Base-by-base conservation (phyloP, 1,140 invertebrate genomes). In the Pomacea maculata region DNA sequence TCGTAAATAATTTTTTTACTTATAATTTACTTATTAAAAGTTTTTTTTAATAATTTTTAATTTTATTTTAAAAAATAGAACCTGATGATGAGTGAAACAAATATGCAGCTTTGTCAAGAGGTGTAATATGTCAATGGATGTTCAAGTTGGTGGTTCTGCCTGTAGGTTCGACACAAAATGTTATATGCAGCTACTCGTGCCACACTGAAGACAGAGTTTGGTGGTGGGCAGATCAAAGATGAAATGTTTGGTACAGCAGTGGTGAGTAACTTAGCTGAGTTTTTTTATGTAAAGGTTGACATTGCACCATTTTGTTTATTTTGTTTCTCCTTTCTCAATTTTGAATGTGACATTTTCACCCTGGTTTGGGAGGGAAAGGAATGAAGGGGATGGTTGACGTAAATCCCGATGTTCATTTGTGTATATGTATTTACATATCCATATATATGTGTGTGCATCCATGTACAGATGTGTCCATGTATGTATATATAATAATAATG, bases 111-210 rank as follows among this genome's bases (percentile, higher is more conserved):
- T 45, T 45, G 34, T 45, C 34, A 45, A 45, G 34, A 45, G 34
- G 34, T 45, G 6, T 45, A 45, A 45, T 45, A 45, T 45, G 34
- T 45, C 34, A 45, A 45, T 45, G 34, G 34, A 45, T 45, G 34
- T 45, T 45, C 2, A 45, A 45, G 2, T 70, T 1, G 6, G 21
- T 70, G 21, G 12, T 2, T 70, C 64, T 57, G 65, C 6, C 17
- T 78, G 71, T 80, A 92, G 89, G 87, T 92, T 17, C 93, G 98
- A 82, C 95, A 99, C 87, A 99, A 99, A 92, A 99, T 99, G 98
- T 93, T 99, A 61, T 99, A 99, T 91, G 98, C 98, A 0, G 99
- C 98, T 0, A 99, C 98, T 0, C 98, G 99, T 92, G 97, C 98
- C 6, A 99, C 98, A 3, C 92, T 99, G 4, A 99, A 99, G 92